phyloP scores from a whole-genome alignment of 2,888 invertebrate species.

The Catocala nupta region DNA sequence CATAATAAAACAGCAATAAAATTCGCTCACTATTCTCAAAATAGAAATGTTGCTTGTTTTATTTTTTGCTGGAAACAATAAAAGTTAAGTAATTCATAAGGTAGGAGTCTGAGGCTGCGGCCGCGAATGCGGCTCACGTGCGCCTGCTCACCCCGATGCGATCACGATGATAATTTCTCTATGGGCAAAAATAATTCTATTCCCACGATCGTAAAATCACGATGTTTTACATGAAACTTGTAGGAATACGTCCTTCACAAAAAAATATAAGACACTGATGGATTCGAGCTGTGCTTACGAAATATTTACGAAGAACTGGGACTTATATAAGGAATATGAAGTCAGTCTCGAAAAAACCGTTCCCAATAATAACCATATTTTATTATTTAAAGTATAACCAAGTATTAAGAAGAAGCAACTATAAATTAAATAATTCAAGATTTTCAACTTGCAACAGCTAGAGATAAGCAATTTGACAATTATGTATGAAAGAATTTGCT shows the following conservation, averaged over 20 bases:
- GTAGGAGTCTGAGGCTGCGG: constrained; percentile 54
- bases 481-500: too few species aligned
- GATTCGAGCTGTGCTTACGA: constrained; percentile 8
- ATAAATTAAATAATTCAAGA: too few species aligned
- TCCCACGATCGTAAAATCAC: constrained; percentile 83
- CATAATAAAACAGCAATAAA: constrained; percentile 78
- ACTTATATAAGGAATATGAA: too few species aligned
- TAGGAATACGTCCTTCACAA: constrained; percentile 34
- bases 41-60: constrained; percentile 77
- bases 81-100: constrained; percentile 86
- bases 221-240: constrained; percentile 69
- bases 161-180: constrained; percentile 72
- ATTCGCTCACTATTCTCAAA: constrained; percentile 79
- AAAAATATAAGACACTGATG: constrained; percentile 10
- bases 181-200: constrained; percentile 77
- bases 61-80: constrained; percentile 81
- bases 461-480: too few species aligned
- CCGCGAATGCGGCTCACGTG: constrained; percentile 78
- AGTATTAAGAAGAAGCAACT: too few species aligned
- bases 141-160: constrained; percentile 63
- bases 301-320: constrained; percentile 2
- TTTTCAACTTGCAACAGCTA: too few species aligned
- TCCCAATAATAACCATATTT: too few species aligned
- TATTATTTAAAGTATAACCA: too few species aligned
- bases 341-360: too few species aligned